These are phyloP conservation scores for Hypolimnas misippus DNA, from an alignment of 2,888 invertebrate genomes.

Conservation along the genomic window DNA sequence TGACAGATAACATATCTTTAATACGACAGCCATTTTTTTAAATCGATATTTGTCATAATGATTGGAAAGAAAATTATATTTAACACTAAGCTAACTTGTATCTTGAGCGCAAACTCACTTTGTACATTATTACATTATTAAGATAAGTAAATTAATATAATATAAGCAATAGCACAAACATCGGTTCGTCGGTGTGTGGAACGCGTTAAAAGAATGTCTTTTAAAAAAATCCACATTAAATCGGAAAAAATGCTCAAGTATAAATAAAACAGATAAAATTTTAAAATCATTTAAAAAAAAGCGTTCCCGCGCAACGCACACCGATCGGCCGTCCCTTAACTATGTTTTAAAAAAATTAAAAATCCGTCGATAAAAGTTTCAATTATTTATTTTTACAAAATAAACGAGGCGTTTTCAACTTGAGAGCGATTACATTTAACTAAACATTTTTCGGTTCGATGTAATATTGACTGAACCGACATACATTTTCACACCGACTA, in stretches of 20 bases:
- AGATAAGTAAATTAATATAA: slow-evolving; percentile 64
- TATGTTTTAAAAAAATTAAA: slow-evolving; percentile 55
- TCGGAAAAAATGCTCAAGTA: slow-evolving; percentile 20
- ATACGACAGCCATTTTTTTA: slow-evolving; percentile 29
- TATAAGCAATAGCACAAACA: slow-evolving; percentile 69
- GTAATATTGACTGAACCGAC: slow-evolving; percentile 24
- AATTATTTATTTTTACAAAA: slow-evolving; percentile 54
- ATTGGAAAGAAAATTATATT: slow-evolving; percentile 57
- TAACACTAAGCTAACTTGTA: slow-evolving; percentile 76
- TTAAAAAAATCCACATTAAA: slow-evolving; percentile 40
- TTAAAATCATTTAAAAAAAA: slow-evolving; percentile 50
- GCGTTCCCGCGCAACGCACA: slow-evolving; percentile 44
- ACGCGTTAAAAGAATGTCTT: slow-evolving; percentile 53
- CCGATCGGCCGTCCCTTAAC: slow-evolving; percentile 56
- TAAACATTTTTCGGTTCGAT: slow-evolving; percentile 38
- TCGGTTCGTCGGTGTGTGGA: slow-evolving; percentile 39
- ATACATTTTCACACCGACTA: slow-evolving; percentile 18
- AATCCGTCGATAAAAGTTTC: slow-evolving; percentile 38
- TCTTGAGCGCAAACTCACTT: slow-evolving; percentile 80
- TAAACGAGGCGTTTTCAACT: slow-evolving; percentile 44
- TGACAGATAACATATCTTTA: slow-evolving; percentile 11
- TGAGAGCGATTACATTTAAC: slow-evolving; percentile 52
- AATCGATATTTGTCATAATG: slow-evolving; percentile 53
- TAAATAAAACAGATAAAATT: slow-evolving; percentile 47
- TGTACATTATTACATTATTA: slow-evolving; percentile 80